Evolutionary conservation across 2,113 vertebrate genomes (phyloP).

Genomic region (Scortum barcoo): DNA sequence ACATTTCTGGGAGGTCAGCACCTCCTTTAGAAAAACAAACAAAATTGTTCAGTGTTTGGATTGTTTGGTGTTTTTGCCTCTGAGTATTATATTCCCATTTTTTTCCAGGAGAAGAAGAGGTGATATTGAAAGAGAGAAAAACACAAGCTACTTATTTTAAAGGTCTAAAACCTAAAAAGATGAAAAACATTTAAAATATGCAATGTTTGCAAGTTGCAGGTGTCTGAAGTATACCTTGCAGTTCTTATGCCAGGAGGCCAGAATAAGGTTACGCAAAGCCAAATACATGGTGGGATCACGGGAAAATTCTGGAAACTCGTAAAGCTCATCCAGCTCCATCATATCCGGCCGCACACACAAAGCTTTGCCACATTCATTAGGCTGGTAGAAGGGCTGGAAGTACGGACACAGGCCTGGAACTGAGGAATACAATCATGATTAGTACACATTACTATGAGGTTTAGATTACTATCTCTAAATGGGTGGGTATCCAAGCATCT

Average conservation of each 20-base stretch:
- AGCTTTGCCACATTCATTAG: slow-evolving; percentile 97
- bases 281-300: slow-evolving; percentile 98
- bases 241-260: slow-evolving; percentile 93
- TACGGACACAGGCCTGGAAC: slow-evolving; percentile 93
- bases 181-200: neutral
- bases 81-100: neutral
- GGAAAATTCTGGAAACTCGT: slow-evolving; percentile 98
- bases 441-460: neutral
- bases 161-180: neutral
- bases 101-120: neutral
- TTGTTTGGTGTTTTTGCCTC: neutral
- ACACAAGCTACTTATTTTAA: neutral
- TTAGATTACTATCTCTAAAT: neutral
- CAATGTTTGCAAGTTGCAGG: neutral
- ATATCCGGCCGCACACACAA: slow-evolving; percentile 97
- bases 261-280: slow-evolving; percentile 95
- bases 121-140: neutral
- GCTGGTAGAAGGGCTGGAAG: slow-evolving; percentile 99
- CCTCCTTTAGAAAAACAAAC: slow-evolving; percentile 85
- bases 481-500: neutral
- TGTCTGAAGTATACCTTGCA: slow-evolving; percentile 85
- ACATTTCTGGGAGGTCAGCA: slow-evolving; percentile 91
- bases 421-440: slow-evolving; percentile 50
- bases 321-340: slow-evolving; percentile 98
- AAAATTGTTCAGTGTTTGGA: fast-evolving